Evolutionary conservation across 2,797 vertebrate genomes (phyloP), one percentile per base, ranked within the genome.

Genomic region (Gambelia wislizenii): DNA sequence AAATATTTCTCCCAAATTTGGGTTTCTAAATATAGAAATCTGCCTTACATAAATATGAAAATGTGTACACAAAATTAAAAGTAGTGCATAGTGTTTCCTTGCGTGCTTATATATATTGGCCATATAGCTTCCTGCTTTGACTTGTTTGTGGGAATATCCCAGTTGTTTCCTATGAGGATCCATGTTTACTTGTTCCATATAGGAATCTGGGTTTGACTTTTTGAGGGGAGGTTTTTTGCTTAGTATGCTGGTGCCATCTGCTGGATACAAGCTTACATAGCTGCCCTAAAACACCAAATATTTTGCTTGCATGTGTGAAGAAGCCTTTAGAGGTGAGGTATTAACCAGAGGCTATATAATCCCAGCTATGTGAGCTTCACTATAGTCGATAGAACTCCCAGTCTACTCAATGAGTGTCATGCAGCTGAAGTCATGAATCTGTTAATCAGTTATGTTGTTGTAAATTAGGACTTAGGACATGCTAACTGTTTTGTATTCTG

Each of bases 231-330:
- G 25, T 61, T 64, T 69, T 79, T 83, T 75, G 33, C 54, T 67
- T 79, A 3, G 79, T 83, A 82, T 36, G 49, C 47, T 89, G 59
- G 70, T 86, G 89, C 89, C 89, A 83, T 76, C 89, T 89, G 84
- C 84, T 86, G 89, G 89, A 86, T 7, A 7, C 2, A 76, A 44
- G 4, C 27, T 67, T 67, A 22, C 14, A 39, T n/a, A 56, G 8
- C 14, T 39, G 36, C 25, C 14, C 27, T 61, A 70, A 61, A 83
- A 49, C 59, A 16, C 30, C 56, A n/a, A 44, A 16, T 8, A 59
- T 36, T 61, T 56, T 25, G 13, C 44, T 42, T 27, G 54, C 18
- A 61, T 61, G 33, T 61, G 8, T 49, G 44, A 77, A 82, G 36
- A 9, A 67, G 16, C 44, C 2, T 18, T 77, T 77, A 42, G 25